Evolutionary conservation across 2,113 vertebrate genomes (phyloP), one percentile per base, ranked within the genome.

Genomic region (Nycticebus coucang): DNA sequence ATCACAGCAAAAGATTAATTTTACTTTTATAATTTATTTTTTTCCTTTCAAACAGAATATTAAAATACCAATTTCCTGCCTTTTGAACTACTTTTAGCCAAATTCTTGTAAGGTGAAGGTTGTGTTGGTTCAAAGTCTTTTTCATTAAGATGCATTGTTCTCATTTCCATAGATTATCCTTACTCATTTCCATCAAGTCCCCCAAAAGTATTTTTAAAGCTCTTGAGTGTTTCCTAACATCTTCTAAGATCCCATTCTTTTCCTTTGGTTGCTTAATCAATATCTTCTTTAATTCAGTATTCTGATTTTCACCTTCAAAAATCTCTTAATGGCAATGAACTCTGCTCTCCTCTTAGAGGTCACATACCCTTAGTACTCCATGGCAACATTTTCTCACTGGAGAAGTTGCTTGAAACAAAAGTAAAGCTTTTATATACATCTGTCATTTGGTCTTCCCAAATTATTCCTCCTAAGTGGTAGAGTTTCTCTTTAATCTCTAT

Each of bases 1-100:
- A 79, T 89, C 28, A 66, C 10, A 41, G 72, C 30, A 92, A 97
- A 97, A 94, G 85, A 74, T 88, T 95, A 96, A 97, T 95, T 94
- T 26, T 55, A 37, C 62, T 78, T 88, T 96, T 41, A 91, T 86
- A 91, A 96, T 83, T 92, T 85, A 81, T 74, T 15, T 89, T 81
- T 37, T 77, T 11, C n/a, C 95, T 68, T 35, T 87, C 55, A 93
- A 90, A 90, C 14, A 90, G 75, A 93, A 94, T 94, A 89, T 86
- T 81, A 79, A 97, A 86, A 95, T 94, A 35, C 7, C 74, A 74
- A 35, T 94, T 88, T 79, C 12, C 28, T 97, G 60, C 7, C n/a
- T 69, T 95, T 91, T 78, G 30, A 90, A 74, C 8, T 92, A 72
- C 19, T 53, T 93, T 85, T 84, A 94, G 60, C 5, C 64, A 96